Evolutionary conservation across 2,113 vertebrate genomes (phyloP).

Genomic region (Salvelinus sp.): DNA sequence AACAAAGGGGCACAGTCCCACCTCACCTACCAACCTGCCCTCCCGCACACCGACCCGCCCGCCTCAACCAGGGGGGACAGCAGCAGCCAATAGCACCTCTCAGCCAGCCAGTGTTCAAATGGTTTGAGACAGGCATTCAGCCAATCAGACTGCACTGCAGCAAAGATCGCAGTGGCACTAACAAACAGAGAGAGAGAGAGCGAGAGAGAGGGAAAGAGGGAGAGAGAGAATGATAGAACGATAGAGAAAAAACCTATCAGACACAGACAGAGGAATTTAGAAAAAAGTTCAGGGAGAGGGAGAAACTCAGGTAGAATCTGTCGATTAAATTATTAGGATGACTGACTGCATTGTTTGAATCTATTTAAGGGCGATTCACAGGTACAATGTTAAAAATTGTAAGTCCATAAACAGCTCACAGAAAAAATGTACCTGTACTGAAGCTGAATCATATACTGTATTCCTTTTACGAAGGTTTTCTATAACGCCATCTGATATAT

Average conservation of each 20-base stretch:
- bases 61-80: neutral
- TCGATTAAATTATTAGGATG: conserved; percentile 5
- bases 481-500: neutral
- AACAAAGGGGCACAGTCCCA: conserved; percentile 6
- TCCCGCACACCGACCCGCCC: conserved; percentile 12
- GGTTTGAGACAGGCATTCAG: conserved; percentile 55
- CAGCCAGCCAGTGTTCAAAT: conserved; percentile 43
- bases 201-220: neutral
- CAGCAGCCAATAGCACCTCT: conserved; percentile 38
- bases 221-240: neutral
- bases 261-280: neutral
- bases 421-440: neutral
- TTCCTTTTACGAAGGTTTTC: neutral
- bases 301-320: neutral
- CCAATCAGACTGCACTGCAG: conserved; percentile 73
- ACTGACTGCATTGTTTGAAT: neutral
- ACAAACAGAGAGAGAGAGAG: conserved; percentile 10
- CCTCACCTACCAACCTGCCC: neutral
- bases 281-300: conserved; percentile 6
- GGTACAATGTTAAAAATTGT: neutral
- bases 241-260: conserved; percentile 24
- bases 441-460: neutral
- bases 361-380: neutral
- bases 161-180: conserved; percentile 56
- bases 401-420: neutral